phyloP scores from a whole-genome alignment of 2,797 vertebrate species.

The Paramormyrops hopkinsi region DNA sequence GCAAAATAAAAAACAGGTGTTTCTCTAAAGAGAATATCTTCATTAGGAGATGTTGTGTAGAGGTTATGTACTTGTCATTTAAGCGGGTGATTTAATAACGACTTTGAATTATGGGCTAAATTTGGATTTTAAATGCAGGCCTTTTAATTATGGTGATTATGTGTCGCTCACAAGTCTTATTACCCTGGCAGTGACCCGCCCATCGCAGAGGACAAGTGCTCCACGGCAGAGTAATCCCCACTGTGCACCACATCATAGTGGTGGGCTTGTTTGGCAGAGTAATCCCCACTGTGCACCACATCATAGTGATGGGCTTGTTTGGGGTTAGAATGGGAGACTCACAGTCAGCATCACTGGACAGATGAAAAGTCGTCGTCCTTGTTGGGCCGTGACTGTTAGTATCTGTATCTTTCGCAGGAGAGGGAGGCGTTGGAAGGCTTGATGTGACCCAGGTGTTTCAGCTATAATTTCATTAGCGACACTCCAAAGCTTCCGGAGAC shows the following conservation, averaged over 20 bases:
- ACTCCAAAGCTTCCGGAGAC: neutral
- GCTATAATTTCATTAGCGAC: neutral
- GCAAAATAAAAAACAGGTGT: neutral
- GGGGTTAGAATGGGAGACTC: neutral
- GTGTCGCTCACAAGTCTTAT: neutral
- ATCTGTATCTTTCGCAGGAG: neutral
- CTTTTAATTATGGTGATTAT: neutral
- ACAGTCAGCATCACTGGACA: neutral
- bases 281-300: neutral
- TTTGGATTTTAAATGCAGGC: neutral
- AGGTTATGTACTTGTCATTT: neutral
- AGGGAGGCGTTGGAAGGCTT: neutral
- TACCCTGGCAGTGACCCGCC: neutral
- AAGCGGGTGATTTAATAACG: neutral
- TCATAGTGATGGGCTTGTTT: neutral
- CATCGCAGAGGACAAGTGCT: neutral
- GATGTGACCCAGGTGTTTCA: neutral
- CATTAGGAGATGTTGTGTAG: neutral
- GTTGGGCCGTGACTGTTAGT: neutral
- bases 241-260: neutral
- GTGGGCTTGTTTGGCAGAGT: neutral
- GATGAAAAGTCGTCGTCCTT: neutral
- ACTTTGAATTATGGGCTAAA: neutral
- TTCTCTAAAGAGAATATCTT: neutral
- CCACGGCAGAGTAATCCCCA: neutral